A percentile compares a stretch with the other conserved stretches of the same genome.
phyloP scores from a whole-genome alignment of 1,140 invertebrate species.

The Drosophila pectinifera region DNA sequence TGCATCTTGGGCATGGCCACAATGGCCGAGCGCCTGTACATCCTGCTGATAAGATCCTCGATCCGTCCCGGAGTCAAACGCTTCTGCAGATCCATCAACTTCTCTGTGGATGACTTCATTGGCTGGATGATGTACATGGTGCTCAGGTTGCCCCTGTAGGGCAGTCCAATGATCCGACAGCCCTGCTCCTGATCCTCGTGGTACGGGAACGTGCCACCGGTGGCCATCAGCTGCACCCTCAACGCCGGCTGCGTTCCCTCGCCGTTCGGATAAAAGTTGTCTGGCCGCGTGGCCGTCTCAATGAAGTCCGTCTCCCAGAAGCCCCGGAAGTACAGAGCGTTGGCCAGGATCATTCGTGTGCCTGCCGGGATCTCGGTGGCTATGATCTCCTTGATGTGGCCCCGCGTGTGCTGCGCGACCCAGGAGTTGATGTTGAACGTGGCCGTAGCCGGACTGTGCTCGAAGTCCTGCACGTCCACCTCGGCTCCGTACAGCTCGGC shows the following conservation, averaged over 20 bases:
- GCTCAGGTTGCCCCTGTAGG: slow-evolving; percentile 88
- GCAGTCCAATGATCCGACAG: slow-evolving; percentile 89
- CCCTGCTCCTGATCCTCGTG: slow-evolving; percentile 67
- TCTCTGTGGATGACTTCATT: slow-evolving; percentile 84
- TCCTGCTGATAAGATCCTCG: slow-evolving; percentile 86
- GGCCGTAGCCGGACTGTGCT: slow-evolving; percentile 77
- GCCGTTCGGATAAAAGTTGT: slow-evolving; percentile 86
- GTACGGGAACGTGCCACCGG: slow-evolving; percentile 83
- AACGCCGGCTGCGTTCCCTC: slow-evolving; percentile 84
- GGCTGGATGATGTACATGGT: slow-evolving; percentile 91
- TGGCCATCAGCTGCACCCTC: slow-evolving; percentile 89
- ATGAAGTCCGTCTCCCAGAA: slow-evolving; percentile 91
- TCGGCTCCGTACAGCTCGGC: slow-evolving; percentile 86
- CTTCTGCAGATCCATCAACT: slow-evolving; percentile 86
- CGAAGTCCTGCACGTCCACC: slow-evolving; percentile 87
- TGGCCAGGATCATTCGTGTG: slow-evolving; percentile 89
- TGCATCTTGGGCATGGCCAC: slow-evolving; percentile 89
- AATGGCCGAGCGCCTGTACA: slow-evolving; percentile 85
- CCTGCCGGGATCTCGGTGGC: slow-evolving; percentile 79
- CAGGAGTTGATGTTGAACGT: slow-evolving; percentile 88
- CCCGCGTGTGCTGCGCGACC: slow-evolving; percentile 88
- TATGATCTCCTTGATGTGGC: slow-evolving; percentile 88
- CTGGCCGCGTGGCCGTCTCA: slow-evolving; percentile 84
- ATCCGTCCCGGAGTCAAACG: slow-evolving; percentile 86
- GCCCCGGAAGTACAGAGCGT: slow-evolving; percentile 92